Percentiles rank a stretch among this genome's conserved stretches.
Evolutionary conservation across 2,113 vertebrate genomes (phyloP).

Genomic region (Astatoreochromis straeleni): DNA sequence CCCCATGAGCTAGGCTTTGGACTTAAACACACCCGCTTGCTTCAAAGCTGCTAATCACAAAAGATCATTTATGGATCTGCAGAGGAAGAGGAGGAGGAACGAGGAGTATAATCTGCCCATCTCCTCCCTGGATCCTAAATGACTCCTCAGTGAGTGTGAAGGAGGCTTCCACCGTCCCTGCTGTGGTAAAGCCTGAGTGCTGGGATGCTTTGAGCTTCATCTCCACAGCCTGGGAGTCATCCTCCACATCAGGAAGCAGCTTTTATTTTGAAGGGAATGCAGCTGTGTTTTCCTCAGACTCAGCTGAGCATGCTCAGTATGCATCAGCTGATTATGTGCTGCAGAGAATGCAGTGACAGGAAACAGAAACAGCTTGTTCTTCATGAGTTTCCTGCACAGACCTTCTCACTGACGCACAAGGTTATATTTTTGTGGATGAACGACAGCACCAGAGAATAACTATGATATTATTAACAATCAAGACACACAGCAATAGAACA

Average conservation of each 20-base stretch:
- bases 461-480: not conserved
- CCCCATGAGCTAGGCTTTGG: not conserved
- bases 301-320: not conserved
- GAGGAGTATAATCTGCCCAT: not conserved
- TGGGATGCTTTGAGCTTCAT: not conserved
- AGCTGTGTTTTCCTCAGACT: not conserved
- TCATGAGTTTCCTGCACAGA: not conserved
- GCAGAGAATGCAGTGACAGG: not conserved
- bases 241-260: not conserved
- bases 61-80: not conserved
- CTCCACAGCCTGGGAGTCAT: not conserved
- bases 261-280: not conserved
- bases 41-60: not conserved
- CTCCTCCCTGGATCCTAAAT: not conserved
- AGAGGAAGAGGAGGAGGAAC: not conserved
- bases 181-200: not conserved
- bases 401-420: not conserved
- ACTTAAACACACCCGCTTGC: not conserved
- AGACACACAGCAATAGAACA: not conserved
- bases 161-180: not conserved
- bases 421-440: not conserved
- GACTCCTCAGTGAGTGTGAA: not conserved
- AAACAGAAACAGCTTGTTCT: not conserved
- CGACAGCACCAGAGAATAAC: not conserved
- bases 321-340: not conserved